These are phyloP conservation scores for Scarus forsteni DNA, from an alignment of 2,797 vertebrate genomes.

Conservation along the genomic window DNA sequence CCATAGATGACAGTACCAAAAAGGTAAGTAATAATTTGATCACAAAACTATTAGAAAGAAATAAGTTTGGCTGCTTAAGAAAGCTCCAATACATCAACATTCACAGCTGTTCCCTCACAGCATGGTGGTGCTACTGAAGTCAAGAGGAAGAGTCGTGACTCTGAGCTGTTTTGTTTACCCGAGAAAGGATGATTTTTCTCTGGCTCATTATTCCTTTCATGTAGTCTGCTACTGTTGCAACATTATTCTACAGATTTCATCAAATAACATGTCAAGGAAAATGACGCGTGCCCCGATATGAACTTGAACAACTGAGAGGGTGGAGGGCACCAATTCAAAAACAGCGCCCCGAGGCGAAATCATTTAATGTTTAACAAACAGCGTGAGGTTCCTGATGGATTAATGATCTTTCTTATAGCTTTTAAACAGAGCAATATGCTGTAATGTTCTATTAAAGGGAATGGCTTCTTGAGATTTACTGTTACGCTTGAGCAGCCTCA, in stretches of 20 bases:
- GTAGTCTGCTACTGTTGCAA: slow-evolving; percentile 1
- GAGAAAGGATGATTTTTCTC: background rate
- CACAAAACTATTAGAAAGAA: no score
- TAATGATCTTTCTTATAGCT: background rate
- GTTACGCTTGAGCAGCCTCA: slow-evolving; percentile 4
- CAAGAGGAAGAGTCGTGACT: background rate
- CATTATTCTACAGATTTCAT: slow-evolving; percentile 16
- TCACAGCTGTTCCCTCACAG: background rate
- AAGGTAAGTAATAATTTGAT: background rate
- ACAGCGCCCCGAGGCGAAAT: background rate
- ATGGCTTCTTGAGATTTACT: background rate
- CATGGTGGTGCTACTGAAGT: background rate
- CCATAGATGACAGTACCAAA: background rate
- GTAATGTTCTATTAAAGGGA: background rate
- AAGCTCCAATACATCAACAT: background rate
- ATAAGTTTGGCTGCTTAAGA: no score
- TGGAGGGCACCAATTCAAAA: background rate
- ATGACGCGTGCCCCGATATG: background rate
- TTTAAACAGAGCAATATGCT: background rate
- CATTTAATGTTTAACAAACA: background rate
- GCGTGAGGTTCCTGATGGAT: background rate
- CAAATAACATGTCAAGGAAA: slow-evolving; percentile 8
- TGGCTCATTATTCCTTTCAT: background rate
- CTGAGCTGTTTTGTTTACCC: background rate
- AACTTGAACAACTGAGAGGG: background rate